Conservation (phyloP, 2,888 invertebrate genomes). For the Eupithecia abbreviata region DNA sequence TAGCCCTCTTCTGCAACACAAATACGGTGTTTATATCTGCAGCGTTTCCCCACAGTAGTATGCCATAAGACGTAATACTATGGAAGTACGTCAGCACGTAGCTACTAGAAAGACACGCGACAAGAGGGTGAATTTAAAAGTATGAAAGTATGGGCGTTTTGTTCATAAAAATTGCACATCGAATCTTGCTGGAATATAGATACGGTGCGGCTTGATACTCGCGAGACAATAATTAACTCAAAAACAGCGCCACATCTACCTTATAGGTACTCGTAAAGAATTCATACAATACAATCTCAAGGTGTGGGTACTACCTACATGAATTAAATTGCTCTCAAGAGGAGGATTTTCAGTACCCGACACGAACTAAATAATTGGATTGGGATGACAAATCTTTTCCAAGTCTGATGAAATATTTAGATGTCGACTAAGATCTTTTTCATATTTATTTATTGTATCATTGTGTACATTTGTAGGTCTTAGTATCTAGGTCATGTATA, state of each 20-base stretch:
- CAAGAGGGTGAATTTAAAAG: too few relatives aligned
- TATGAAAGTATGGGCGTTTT: too few relatives aligned
- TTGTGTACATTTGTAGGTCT: too few relatives aligned
- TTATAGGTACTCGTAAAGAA: slow-evolving; percentile 43
- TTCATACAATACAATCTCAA: slow-evolving; percentile 56
- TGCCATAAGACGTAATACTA: too few relatives aligned
- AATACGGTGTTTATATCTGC: too few relatives aligned
- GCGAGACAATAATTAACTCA: slow-evolving; percentile 9
- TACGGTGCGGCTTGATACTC: not conserved
- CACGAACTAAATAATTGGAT: slow-evolving; percentile 75
- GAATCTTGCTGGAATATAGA: not conserved
- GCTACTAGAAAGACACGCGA: too few relatives aligned
- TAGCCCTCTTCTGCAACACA: too few relatives aligned
- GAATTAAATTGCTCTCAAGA: slow-evolving; percentile 71
- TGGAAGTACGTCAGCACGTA: too few relatives aligned
- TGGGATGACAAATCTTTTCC: slow-evolving; percentile 64
- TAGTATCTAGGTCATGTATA: too few relatives aligned
- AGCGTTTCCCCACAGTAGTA: too few relatives aligned
- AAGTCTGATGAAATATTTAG: slow-evolving; percentile 50
- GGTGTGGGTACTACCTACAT: slow-evolving; percentile 52
- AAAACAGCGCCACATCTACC: not conserved
- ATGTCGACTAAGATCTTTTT: not conserved
- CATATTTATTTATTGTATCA: too few relatives aligned
- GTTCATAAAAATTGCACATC: too few relatives aligned
- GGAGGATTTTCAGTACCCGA: slow-evolving; percentile 69